Percentiles rank a stretch among this genome's conserved stretches.
phyloP scores from a whole-genome alignment of 2,797 vertebrate species.

The Botia kubotai region DNA sequence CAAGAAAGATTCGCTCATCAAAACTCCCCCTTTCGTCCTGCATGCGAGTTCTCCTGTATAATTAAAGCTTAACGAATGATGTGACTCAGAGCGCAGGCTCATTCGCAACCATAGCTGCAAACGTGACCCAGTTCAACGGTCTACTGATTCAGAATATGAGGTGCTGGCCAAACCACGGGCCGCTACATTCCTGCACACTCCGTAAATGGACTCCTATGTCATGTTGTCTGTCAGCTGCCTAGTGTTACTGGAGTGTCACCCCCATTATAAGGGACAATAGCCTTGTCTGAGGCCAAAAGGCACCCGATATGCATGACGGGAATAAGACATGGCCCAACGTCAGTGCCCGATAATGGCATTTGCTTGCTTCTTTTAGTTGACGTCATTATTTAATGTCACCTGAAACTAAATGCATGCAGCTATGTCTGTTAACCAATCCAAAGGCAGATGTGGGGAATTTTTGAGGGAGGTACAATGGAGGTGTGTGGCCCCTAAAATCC shows the following conservation, averaged over 20 bases:
- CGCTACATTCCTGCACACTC: conserved; percentile 74
- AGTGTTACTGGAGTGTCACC: conserved; percentile 72
- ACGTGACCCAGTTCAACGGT: conserved; percentile 53
- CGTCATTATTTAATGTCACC: conserved; percentile 37
- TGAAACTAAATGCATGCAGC: conserved; percentile 8
- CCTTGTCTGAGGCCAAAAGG: conserved; percentile 68
- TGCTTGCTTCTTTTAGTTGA: conserved; percentile 30
- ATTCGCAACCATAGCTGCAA: conserved; percentile 34
- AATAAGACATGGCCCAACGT: conserved; percentile 30
- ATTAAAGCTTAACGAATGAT: conserved; percentile 59
- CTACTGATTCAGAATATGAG: conserved; percentile 54
- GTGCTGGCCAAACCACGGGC: conserved; percentile 58
- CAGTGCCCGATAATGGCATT: conserved; percentile 20
- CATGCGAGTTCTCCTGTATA: conserved; percentile 40
- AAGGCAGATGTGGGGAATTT: conserved; percentile 41
- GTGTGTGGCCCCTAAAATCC: conserved; percentile 33
- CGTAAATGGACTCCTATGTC: conserved; percentile 77
- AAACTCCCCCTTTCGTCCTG: conserved; percentile 41
- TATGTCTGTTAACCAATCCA: conserved; percentile 24
- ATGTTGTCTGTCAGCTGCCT: conserved; percentile 79
- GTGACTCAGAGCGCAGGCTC: conserved; percentile 8
- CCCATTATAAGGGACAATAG: conserved; percentile 70
- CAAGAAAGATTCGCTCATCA: conserved; percentile 34
- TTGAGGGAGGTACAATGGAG: conserved; percentile 12
- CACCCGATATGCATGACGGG: conserved; percentile 44